Percentiles rank a stretch among this genome's conserved stretches.
Conservation (phyloP, 2,113 vertebrate species). For the Urocitellus parryii region DNA sequence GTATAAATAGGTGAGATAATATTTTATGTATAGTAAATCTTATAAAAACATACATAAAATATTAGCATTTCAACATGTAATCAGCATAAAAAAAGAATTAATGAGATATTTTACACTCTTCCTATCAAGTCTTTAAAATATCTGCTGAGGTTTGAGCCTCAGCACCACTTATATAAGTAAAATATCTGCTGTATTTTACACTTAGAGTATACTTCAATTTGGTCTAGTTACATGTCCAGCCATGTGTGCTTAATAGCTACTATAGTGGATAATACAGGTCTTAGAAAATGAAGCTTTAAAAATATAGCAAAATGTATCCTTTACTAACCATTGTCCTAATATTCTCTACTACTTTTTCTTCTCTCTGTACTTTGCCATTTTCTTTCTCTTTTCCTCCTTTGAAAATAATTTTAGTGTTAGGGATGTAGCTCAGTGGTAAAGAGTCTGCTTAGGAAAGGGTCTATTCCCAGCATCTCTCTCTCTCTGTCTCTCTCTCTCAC, state of each 20-base stretch:
- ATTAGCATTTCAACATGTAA: background rate
- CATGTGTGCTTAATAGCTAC: background rate
- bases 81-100: background rate
- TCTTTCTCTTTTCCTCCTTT: background rate
- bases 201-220: too few relatives aligned
- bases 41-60: slow-evolving; percentile 8
- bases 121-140: too few relatives aligned
- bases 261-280: background rate
- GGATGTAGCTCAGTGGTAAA: too few relatives aligned
- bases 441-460: too few relatives aligned
- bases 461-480: too few relatives aligned
- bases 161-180: too few relatives aligned
- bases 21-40: slow-evolving; percentile 26
- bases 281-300: slow-evolving; percentile 23
- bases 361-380: background rate
- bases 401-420: background rate
- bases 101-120: background rate
- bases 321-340: background rate
- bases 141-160: too few relatives aligned
- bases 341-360: slow-evolving; percentile 7
- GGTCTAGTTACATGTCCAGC: too few relatives aligned
- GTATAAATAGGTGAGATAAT: background rate
- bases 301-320: background rate
- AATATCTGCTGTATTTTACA: too few relatives aligned
- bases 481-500: too few relatives aligned